A percentile compares a stretch with the other conserved stretches of the same genome.
Conservation (phyloP, 2,797 vertebrate species). For the Siniperca undulata region DNA sequence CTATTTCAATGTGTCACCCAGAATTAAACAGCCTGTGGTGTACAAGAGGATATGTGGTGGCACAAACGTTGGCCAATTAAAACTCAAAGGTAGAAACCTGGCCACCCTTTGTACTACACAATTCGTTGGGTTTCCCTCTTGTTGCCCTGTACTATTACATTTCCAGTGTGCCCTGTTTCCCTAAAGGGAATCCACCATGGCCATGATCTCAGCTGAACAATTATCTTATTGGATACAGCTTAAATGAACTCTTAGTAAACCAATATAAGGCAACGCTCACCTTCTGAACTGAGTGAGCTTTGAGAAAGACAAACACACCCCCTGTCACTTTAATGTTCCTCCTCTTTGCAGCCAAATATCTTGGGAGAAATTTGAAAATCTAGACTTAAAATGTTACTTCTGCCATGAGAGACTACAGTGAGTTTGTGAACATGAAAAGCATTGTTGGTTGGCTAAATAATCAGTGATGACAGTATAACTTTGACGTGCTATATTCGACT, state of each 20-base stretch:
- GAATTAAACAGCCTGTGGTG: slow-evolving; percentile 35
- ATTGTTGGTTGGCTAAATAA: background rate
- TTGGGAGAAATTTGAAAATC: background rate
- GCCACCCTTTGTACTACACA: slow-evolving; percentile 31
- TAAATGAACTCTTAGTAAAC: slow-evolving; percentile 51
- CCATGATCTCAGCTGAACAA: slow-evolving; percentile 53
- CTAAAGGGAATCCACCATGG: slow-evolving; percentile 24
- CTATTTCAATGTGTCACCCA: slow-evolving; percentile 52
- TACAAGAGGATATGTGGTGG: slow-evolving; percentile 47
- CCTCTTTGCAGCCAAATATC: slow-evolving; percentile 1
- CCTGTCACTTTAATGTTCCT: background rate
- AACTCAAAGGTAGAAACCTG: slow-evolving; percentile 44
- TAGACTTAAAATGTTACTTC: background rate
- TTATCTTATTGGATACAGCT: slow-evolving; percentile 57
- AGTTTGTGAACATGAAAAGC: background rate
- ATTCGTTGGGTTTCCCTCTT: slow-evolving; percentile 37
- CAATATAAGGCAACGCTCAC: slow-evolving; percentile 42
- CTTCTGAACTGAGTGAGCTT: slow-evolving; percentile 9
- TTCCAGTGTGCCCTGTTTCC: slow-evolving; percentile 54
- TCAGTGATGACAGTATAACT: background rate
- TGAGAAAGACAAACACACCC: background rate
- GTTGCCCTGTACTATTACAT: slow-evolving; percentile 45
- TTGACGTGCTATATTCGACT: background rate
- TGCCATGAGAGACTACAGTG: background rate
- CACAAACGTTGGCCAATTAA: slow-evolving; percentile 44